A percentile compares a stretch with the other conserved stretches of the same genome.
phyloP scores from a whole-genome alignment of 2,888 invertebrate genomes.

The Hypomecis punctinalis region DNA sequence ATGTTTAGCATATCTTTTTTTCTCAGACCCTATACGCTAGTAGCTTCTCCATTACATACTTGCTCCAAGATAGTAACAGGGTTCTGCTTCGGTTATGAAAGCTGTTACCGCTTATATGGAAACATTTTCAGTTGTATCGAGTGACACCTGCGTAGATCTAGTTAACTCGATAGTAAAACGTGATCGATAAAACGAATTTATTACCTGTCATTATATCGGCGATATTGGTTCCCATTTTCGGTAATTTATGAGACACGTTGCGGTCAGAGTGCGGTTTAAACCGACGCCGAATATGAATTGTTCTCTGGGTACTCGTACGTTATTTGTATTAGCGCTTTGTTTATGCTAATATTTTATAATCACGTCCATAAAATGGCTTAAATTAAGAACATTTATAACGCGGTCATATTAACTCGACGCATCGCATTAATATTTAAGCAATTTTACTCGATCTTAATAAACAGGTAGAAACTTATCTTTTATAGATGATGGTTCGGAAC shows the following conservation, averaged over 20 bases:
- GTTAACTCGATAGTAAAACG: conserved; percentile 62
- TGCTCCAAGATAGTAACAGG: too few relatives aligned
- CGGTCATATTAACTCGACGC: too few relatives aligned
- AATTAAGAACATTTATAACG: conserved; percentile 3
- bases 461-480: too few relatives aligned
- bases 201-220: conserved; percentile 41
- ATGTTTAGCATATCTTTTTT: too few relatives aligned
- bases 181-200: conserved; percentile 54
- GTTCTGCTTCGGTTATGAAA: not conserved
- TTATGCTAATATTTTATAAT: conserved; percentile 3
- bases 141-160: conserved; percentile 49
- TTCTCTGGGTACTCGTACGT: conserved; percentile 19
- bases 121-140: conserved; percentile 17
- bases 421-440: too few relatives aligned
- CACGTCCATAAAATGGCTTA: not conserved
- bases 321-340: conserved; percentile 7
- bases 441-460: too few relatives aligned
- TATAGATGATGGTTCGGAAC: too few relatives aligned
- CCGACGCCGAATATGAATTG: conserved; percentile 15
- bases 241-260: conserved; percentile 42
- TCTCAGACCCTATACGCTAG: too few relatives aligned
- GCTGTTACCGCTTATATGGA: not conserved
- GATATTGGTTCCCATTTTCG: conserved; percentile 46
- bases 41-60: too few relatives aligned
- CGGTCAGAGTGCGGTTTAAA: conserved; percentile 34